Base-by-base conservation (phyloP, 2,113 vertebrate species). In the Cnemophilus loriae region DNA sequence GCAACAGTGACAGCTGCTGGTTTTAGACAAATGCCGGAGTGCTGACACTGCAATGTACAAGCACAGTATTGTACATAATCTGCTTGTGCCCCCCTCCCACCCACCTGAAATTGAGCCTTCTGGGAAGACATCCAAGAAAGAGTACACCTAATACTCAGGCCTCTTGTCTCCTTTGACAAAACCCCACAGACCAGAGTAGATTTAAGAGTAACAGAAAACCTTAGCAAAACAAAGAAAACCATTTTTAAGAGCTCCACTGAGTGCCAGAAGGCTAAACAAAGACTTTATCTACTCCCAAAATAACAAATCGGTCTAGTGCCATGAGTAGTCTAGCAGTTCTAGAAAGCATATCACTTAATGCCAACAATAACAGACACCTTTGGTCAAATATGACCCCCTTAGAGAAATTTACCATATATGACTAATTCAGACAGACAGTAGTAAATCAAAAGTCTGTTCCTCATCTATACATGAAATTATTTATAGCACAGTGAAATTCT, bases 331-430 rank as follows among this genome's bases (percentile, higher is more conserved):
- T 76, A 90, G 78, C 53, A 78, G 91, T 39, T 95, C 87, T 96
- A 92, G 87, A 96, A 95, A 96, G 52, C 52, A 4, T 57, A 71
- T 59, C 53, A 30, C 73, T 88, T 83, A 64, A 90, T 93, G 95
- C 95, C 96, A 97, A 97, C 61, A 97, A 91, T 79, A 96, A 93
- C 55, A 97, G 93, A 89, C 41, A 96, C 90, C 91, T 96, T 96
- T 0, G 2, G 86, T 96, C 76, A 89, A 93, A 94, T 74, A 50
- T 26, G 80, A 93, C 46, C 49, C 74, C 68, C 85, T 90, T 41
- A 74, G 56, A 92, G 67, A 93, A 79, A 91, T 82, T 86, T 89
- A 92, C 74, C 75, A 71, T 91, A 73, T 91, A 94, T 85, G 70
- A 92, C 87, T 95, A 74, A 85, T 91, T 95, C 87, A 77, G 74